Evolutionary conservation across 2,888 invertebrate genomes (phyloP).

Genomic region (Lamellibrachia satsuma): DNA sequence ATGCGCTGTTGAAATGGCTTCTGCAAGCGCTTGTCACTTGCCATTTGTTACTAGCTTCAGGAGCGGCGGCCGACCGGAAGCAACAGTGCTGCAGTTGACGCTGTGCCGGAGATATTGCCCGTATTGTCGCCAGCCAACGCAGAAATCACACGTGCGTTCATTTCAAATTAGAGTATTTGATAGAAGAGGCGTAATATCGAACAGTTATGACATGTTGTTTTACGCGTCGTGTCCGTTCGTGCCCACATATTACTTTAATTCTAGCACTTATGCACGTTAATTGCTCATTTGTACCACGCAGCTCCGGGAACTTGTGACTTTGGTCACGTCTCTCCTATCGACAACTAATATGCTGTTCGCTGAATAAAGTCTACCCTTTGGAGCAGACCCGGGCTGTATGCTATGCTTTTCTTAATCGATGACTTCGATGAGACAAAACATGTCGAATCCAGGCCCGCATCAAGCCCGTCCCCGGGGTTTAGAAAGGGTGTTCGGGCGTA

Average conservation of each 20-base stretch:
- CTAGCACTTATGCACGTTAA: background rate
- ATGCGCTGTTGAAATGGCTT: background rate
- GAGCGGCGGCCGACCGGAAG: background rate
- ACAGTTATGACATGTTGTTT: background rate
- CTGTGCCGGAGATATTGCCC: background rate
- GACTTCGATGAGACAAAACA: too few relatives aligned
- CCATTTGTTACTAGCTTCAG: background rate
- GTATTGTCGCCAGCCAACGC: slow-evolving; percentile 8
- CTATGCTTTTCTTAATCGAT: too few relatives aligned
- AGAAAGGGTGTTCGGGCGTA: too few relatives aligned
- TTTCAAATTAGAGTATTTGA: background rate
- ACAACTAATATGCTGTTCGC: background rate
- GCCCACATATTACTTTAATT: background rate
- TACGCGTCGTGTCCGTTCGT: background rate
- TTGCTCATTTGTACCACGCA: background rate
- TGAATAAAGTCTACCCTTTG: background rate
- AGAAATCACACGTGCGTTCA: background rate
- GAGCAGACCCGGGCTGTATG: too few relatives aligned
- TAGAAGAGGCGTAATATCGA: slow-evolving; percentile 17
- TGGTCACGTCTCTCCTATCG: background rate
- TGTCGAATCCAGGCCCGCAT: too few relatives aligned
- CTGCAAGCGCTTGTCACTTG: background rate
- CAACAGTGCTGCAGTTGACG: background rate
- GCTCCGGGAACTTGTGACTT: background rate
- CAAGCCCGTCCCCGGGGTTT: too few relatives aligned